Evolutionary conservation across 2,888 invertebrate species (phyloP).

Genomic region (Drosophila hamatofila): DNA sequence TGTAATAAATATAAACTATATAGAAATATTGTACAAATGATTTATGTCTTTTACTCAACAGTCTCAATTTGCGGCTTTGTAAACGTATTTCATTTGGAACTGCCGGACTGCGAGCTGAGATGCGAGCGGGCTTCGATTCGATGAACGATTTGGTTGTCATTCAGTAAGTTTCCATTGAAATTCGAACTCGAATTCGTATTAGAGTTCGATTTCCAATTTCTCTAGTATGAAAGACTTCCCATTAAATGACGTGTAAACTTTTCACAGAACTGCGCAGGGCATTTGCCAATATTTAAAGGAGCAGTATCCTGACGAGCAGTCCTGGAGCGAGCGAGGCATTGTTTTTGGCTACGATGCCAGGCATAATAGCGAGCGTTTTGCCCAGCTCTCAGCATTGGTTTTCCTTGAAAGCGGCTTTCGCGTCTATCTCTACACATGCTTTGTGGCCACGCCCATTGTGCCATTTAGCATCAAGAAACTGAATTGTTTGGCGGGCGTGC

Average conservation of each 20-base stretch:
- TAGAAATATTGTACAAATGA: neutral
- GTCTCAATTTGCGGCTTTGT: constrained; percentile 88
- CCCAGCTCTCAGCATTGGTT: constrained; percentile 92
- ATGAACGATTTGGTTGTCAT: constrained; percentile 99
- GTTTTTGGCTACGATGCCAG: constrained; percentile 97
- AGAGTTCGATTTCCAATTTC: neutral
- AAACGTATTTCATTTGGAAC: constrained; percentile 94
- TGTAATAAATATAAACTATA: constrained; percentile 19
- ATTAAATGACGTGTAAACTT: neutral
- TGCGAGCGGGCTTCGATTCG: constrained; percentile 96
- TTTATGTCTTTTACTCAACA: constrained; percentile 8
- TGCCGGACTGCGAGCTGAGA: constrained; percentile 95
- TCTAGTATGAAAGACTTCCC: neutral
- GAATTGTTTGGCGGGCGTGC: constrained; percentile 93
- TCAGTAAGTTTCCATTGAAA: constrained; percentile 86
- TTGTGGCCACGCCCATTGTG: constrained; percentile 97
- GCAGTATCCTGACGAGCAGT: constrained; percentile 86
- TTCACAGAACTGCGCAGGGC: constrained; percentile 92
- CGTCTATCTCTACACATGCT: constrained; percentile 92
- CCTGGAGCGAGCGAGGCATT: constrained; percentile 89
- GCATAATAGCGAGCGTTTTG: constrained; percentile 94
- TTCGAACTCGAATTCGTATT: neutral
- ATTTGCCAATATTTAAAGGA: constrained; percentile 91
- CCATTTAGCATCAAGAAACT: constrained; percentile 92
- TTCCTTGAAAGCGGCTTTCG: constrained; percentile 91